Base-by-base conservation (phyloP, 2,113 vertebrate species). In the Sander vitreus region DNA sequence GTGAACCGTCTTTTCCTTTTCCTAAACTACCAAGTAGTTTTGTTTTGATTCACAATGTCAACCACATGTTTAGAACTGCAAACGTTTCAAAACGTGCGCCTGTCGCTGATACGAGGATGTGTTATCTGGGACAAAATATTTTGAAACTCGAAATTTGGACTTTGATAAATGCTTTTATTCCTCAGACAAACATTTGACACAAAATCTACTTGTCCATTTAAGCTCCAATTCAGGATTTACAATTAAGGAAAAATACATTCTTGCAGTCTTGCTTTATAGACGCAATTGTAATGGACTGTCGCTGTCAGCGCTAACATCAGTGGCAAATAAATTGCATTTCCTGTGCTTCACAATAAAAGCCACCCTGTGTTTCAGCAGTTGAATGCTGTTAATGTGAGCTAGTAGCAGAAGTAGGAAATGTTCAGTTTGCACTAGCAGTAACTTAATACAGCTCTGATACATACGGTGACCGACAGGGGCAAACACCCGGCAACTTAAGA, bases 321-420 rank as follows among this genome's bases (percentile, higher is more conserved):
- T 45, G 5, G 21, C 0, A 62, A 47, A 67, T 33, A n/a, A 15
- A 70, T 25, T 10, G 4, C 5, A 4, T 25, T 23, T 71, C 9
- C n/a, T 45, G 3, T 25, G 15, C 54, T 57, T 59, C 43, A 60
- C 39, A 73, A 59, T 48, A 73, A 73, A 73, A 48, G 16, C 54
- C 54, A 45, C 4, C 36, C n/a, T 14, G 14, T 16, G 19, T 43
- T 69, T 66, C 2, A 0, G n/a, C 39, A 47, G 36, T 27, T 21
- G 7, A 43, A 69, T 39, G 50, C 21, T 71, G 10, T 21, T 58
- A 19, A 54, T 69, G 11, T 51, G 30, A 33, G 30, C 30, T 33
- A 33, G 33, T 33, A 33, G 33, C 66, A 70, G 30, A 30, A 23
- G 33, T 16, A 23, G 18, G 11, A 69, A 21, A 68, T 68, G 11